Conservation (phyloP, 2,888 invertebrate species). For the Drosophila formosana region DNA sequence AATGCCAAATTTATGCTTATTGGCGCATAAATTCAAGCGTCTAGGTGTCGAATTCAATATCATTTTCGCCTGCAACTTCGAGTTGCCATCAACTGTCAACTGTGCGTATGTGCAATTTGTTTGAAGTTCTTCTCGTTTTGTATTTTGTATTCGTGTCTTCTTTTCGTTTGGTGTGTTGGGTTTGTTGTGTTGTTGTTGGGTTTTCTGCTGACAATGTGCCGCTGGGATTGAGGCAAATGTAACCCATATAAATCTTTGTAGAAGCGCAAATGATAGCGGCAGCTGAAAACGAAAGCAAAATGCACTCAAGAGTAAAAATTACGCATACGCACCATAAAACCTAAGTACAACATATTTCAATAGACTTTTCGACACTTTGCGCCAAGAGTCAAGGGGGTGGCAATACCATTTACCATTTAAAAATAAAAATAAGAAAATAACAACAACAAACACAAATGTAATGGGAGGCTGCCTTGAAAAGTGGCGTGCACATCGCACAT, state of each 20-base stretch:
- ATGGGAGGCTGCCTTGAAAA: slow-evolving; percentile 24
- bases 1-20: slow-evolving; percentile 69
- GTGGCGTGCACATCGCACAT: slow-evolving; percentile 8
- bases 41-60: slow-evolving; percentile 63
- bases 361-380: slow-evolving; percentile 75
- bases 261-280: slow-evolving; percentile 51
- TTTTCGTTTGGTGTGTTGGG: neutral
- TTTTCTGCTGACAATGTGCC: slow-evolving; percentile 48
- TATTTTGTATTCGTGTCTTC: slow-evolving; percentile 14
- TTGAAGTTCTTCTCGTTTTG: slow-evolving; percentile 31
- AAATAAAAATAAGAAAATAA: slow-evolving; percentile 27
- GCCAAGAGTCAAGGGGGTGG: slow-evolving; percentile 15
- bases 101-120: slow-evolving; percentile 50
- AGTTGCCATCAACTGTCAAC: slow-evolving; percentile 33
- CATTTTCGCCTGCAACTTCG: slow-evolving; percentile 2
- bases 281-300: slow-evolving; percentile 65
- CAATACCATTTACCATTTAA: slow-evolving; percentile 23
- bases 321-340: slow-evolving; percentile 79
- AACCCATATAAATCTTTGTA: slow-evolving; percentile 68
- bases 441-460: slow-evolving; percentile 36
- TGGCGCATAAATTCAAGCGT: slow-evolving; percentile 64
- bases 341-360: slow-evolving; percentile 80
- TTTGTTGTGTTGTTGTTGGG: slow-evolving; percentile 3
- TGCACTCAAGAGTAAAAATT: slow-evolving; percentile 79
- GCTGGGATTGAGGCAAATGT: slow-evolving; percentile 40